Conservation (phyloP, 2,113 vertebrate genomes). For the Mystacornis crossleyi region DNA sequence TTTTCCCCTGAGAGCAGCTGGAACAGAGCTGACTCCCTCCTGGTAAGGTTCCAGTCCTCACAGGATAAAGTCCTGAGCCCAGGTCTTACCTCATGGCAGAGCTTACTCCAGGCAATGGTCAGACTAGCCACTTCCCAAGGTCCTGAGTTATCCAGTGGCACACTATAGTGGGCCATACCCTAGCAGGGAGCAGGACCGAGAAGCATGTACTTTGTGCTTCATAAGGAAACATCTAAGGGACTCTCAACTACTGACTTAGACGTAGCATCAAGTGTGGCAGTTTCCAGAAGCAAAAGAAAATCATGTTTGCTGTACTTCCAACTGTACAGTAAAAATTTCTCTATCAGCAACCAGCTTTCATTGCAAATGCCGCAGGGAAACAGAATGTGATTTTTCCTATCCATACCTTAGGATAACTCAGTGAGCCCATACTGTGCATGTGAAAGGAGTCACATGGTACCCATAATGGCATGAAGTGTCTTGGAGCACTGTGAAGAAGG, state of each 20-base stretch:
- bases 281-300: background rate
- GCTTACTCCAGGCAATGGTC: background rate
- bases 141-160: background rate
- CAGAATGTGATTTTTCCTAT: background rate
- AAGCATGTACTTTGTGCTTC: background rate
- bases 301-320: background rate
- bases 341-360: background rate
- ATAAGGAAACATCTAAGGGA: background rate
- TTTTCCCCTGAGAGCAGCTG: fast-evolving
- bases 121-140: background rate
- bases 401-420: background rate
- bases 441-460: background rate
- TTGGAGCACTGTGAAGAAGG: background rate
- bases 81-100: background rate
- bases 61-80: background rate
- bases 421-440: background rate
- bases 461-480: background rate
- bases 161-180: fast-evolving
- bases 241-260: background rate
- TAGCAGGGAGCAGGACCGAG: background rate
- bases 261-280: background rate
- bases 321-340: background rate
- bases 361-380: background rate
- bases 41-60: background rate
- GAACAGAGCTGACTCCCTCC: background rate